phyloP scores from a whole-genome alignment of 2,113 vertebrate species.

The Sylvilagus bachmani region DNA sequence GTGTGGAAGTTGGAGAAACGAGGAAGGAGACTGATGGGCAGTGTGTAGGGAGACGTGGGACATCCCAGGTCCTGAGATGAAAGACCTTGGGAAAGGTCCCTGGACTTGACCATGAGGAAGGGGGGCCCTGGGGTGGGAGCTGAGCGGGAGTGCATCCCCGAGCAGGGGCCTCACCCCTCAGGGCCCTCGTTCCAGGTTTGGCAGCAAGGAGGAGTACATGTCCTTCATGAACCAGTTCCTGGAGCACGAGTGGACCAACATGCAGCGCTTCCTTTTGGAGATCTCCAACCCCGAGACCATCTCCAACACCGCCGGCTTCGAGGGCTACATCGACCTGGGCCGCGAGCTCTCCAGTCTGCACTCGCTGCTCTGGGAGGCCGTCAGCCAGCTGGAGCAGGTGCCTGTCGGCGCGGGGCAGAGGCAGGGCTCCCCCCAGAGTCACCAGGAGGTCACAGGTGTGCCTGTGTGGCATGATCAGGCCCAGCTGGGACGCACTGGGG shows the following conservation, averaged over 20 bases:
- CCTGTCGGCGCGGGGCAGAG: not conserved
- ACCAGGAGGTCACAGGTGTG: accelerated
- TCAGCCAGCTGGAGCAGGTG: constrained; percentile 97
- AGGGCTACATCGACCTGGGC: constrained; percentile 98
- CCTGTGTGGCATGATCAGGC: not conserved
- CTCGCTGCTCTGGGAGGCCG: constrained; percentile 95
- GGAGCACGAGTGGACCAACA: constrained; percentile 98
- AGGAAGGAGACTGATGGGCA: not conserved
- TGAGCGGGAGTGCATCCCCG: not conserved
- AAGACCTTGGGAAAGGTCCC: not conserved
- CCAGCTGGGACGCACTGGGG: not conserved
- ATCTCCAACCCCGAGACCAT: constrained; percentile 98
- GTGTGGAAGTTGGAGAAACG: not conserved
- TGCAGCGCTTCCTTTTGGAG: constrained; percentile 97
- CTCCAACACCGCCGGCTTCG: constrained; percentile 97
- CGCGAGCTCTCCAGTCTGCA: constrained; percentile 97
- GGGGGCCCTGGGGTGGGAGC: not conserved
- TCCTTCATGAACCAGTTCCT: constrained; percentile 99
- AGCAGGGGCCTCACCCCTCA: not conserved
- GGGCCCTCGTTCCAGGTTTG: constrained; percentile 90
- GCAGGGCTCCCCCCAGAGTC: not conserved
- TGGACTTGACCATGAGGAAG: not conserved
- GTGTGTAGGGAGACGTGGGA: not conserved
- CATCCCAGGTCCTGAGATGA: not conserved
- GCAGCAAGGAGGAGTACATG: constrained; percentile 99